phyloP scores from a whole-genome alignment of 1,140 invertebrate genomes.

The Zeugodacus cucurbitae region DNA sequence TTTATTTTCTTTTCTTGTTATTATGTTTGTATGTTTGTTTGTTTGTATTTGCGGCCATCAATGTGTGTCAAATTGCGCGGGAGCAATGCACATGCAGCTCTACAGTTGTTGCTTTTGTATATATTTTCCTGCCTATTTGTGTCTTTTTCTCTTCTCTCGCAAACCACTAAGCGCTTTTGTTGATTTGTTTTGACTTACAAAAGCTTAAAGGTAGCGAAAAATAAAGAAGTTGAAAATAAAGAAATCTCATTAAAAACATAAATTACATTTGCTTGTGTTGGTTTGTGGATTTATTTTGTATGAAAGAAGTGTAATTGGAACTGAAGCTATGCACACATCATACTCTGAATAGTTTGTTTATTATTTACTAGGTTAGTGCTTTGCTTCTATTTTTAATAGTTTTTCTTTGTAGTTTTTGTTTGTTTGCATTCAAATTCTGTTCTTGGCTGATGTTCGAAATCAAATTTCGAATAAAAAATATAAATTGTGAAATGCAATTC shows the following conservation, averaged over 20 bases:
- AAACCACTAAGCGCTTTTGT: not conserved
- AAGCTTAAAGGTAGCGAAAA: not conserved
- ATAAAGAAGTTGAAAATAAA: not conserved
- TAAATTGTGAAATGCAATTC: no score
- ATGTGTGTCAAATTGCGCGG: slow-evolving; percentile 35
- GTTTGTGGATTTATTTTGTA: not conserved
- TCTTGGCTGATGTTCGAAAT: no score
- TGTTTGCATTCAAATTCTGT: no score
- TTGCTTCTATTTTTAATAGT: not conserved
- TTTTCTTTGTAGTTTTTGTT: not conserved
- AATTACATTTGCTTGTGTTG: not conserved
- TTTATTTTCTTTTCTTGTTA: not conserved
- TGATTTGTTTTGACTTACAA: not conserved
- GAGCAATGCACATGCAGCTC: slow-evolving; percentile 1
- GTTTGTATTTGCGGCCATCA: not conserved
- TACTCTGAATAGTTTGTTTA: not conserved
- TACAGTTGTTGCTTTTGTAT: not conserved
- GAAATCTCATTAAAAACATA: slow-evolving; percentile 13
- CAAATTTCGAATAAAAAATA: no score
- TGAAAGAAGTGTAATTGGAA: not conserved
- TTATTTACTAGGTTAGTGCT: not conserved
- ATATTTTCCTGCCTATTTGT: no score
- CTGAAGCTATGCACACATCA: not conserved
- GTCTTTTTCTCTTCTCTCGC: not conserved
- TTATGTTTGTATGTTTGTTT: not conserved